phyloP scores from a whole-genome alignment of 2,113 vertebrate species.

The Tragelaphus strepsiceros region DNA sequence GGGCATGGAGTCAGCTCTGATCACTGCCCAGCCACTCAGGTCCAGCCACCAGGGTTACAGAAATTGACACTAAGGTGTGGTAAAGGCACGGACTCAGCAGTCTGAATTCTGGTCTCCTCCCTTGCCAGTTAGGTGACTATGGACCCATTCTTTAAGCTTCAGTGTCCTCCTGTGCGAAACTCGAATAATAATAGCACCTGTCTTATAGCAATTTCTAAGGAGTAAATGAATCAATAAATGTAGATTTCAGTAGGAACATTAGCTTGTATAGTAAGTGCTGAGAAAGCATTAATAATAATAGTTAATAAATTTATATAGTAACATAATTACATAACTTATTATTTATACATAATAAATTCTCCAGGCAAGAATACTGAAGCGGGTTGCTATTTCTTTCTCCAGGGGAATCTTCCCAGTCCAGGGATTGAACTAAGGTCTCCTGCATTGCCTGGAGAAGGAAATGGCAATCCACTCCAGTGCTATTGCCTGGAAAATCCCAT shows the following conservation, averaged over 20 bases:
- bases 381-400: not conserved
- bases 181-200: too few species aligned
- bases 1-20: not conserved
- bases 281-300: not conserved
- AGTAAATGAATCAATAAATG: fast-evolving
- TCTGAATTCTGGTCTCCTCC: not conserved
- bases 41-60: not conserved
- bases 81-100: not conserved
- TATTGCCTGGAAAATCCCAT: too few species aligned
- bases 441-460: not conserved
- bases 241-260: fast-evolving
- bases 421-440: not conserved
- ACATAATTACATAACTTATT: not conserved
- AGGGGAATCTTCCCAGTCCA: not conserved
- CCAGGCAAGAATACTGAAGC: not conserved
- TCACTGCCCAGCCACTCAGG: too few species aligned
- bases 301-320: not conserved
- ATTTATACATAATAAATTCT: not conserved
- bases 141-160: not conserved
- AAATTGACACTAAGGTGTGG: not conserved
- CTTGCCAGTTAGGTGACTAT: not conserved
- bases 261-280: fast-evolving
- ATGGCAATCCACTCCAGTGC: too few species aligned
- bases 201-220: not conserved
- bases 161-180: not conserved